Conservation (phyloP, 2,888 invertebrate genomes). For the Saturnia pavonia region DNA sequence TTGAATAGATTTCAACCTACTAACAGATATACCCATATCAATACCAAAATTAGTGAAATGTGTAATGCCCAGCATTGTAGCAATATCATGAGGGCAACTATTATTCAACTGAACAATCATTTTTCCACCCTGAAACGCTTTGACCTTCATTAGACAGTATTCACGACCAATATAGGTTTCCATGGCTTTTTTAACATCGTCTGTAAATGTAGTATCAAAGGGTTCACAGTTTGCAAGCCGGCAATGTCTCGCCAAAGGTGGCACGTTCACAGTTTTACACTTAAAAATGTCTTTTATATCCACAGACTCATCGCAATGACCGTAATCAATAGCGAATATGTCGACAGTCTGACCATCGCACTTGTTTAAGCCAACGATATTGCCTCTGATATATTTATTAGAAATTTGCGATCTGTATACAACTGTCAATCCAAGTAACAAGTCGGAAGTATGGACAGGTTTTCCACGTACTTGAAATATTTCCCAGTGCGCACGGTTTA, state of each 20-base stretch:
- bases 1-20: background rate
- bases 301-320: background rate
- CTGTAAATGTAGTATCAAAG: background rate
- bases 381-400: background rate
- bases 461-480: background rate
- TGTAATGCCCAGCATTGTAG: conserved; percentile 38
- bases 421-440: background rate
- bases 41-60: background rate
- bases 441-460: background rate
- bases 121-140: background rate
- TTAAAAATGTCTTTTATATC: background rate
- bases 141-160: conserved; percentile 26
- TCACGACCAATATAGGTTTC: conserved; percentile 37
- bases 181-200: conserved; percentile 32
- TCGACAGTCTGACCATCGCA: background rate
- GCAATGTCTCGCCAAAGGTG: conserved; percentile 1
- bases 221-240: conserved; percentile 7
- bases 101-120: conserved; percentile 36
- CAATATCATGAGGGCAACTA: conserved; percentile 41
- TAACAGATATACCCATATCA: background rate
- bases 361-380: background rate
- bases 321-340: conserved; percentile 8
- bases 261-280: background rate
- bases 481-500: background rate
- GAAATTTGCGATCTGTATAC: background rate